A percentile compares a stretch with the other conserved stretches of the same genome.
Conservation (phyloP, 2,113 vertebrate species). For the Sminthopsis crassicaudata region DNA sequence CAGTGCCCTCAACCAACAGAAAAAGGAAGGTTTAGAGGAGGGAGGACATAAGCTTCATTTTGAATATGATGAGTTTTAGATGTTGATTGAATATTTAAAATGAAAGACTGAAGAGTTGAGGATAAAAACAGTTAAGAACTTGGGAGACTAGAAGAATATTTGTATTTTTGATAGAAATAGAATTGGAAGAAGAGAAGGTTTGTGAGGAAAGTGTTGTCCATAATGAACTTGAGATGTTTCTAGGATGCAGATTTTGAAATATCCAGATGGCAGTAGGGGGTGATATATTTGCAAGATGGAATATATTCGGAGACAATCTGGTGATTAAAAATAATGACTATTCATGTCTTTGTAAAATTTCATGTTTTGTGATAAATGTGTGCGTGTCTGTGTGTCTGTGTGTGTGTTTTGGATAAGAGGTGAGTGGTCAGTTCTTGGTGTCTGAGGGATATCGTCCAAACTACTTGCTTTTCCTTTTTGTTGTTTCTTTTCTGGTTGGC, state of each 20-base stretch:
- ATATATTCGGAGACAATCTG: background rate
- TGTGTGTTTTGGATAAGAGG: background rate
- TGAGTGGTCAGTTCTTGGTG: background rate
- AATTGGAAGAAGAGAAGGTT: background rate
- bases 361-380: background rate
- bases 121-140: background rate
- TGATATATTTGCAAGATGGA: background rate
- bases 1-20: background rate
- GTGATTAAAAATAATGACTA: background rate
- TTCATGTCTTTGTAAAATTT: background rate
- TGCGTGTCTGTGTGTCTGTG: too few species aligned
- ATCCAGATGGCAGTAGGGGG: background rate
- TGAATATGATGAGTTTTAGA: background rate
- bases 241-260: background rate
- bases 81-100: background rate
- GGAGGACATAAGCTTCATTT: background rate
- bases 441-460: background rate
- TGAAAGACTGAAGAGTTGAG: background rate
- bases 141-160: background rate
- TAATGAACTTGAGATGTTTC: background rate
- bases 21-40: background rate
- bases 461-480: fast-evolving
- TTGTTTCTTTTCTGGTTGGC: background rate
- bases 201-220: background rate
- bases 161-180: too few species aligned